phyloP scores from a whole-genome alignment of 2,113 vertebrate genomes.

The Synodontis membranacea region DNA sequence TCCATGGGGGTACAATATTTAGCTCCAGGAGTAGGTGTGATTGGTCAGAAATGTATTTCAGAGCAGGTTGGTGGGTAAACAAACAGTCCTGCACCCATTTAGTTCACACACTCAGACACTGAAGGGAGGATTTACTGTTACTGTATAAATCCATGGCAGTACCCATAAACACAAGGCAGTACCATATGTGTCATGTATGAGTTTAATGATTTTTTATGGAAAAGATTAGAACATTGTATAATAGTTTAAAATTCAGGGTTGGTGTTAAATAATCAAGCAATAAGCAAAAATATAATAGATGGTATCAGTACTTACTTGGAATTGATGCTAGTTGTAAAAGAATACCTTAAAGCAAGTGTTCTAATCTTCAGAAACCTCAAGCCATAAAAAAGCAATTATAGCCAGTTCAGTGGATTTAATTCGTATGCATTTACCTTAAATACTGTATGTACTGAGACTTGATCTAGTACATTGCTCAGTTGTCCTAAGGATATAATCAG shows the following conservation, averaged over 20 bases:
- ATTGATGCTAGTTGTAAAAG: neutral
- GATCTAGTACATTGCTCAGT: neutral
- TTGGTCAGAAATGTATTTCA: neutral
- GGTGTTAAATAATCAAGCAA: neutral
- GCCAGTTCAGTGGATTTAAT: neutral
- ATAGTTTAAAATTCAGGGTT: neutral
- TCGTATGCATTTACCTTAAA: constrained; percentile 18
- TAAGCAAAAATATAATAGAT: neutral
- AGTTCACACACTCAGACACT: neutral
- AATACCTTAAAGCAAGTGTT: neutral
- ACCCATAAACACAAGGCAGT: neutral
- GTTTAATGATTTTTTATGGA: neutral
- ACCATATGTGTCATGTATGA: neutral
- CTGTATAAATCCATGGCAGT: neutral
- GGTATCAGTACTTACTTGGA: neutral
- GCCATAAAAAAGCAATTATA: neutral
- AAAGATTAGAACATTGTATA: neutral
- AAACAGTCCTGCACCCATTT: neutral
- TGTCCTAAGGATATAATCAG: constrained; percentile 30
- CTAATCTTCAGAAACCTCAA: constrained; percentile 9
- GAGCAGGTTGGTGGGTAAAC: neutral
- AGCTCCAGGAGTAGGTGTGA: neutral
- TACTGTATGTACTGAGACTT: neutral
- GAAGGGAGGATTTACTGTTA: neutral
- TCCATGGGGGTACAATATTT: neutral